Evolutionary conservation across 2,888 invertebrate genomes (phyloP), one percentile per base, ranked within the genome.

Genomic region (Dastarcus helophoroides): DNA sequence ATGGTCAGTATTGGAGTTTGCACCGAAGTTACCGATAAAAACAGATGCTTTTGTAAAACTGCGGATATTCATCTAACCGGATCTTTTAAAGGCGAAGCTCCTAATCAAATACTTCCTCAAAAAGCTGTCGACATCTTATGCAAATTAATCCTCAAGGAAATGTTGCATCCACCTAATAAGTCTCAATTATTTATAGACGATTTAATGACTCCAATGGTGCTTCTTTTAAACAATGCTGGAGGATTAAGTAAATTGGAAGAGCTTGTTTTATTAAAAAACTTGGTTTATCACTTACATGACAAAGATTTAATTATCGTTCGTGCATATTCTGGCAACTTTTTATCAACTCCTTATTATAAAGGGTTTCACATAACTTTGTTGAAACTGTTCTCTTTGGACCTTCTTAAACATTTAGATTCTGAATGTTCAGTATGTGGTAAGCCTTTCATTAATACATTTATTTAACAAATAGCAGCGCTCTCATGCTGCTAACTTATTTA

Each of bases 151-250:
- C 45, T 75, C 1, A 64, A 64, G 12, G 60, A 66, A 58, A 62
- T 49, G 19, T 37, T 35, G 13, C 31, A 35, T 11, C 29, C 34
- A 9, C n/a, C n/a, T n/a, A 33, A 33, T 15, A 26, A 29, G 3
- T 25, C 25, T 21, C 23, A 44, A 36, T 24, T 34, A 14, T 27
- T 26, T 24, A 37, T 41, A 14, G 34, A 54, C 49, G 47, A 54
- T 29, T 15, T 31, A 3, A 23, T 32, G 2, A 27, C 31, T 3
- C 43, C 40, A 5, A 71, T 83, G 2, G 77, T 72, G 1, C 65
- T 79, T 5, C 64, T 86, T 44, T 57, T 90, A 3, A 85, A 86
- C 60, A 90, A 89, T 37, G 42, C 53, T 31, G 86, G 88, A 14
- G 74, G 73, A 2, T 67, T 81, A 0, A 77, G 81, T 1, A 70